phyloP scores from a whole-genome alignment of 2,113 vertebrate species.

The Odocoileus virginianus region DNA sequence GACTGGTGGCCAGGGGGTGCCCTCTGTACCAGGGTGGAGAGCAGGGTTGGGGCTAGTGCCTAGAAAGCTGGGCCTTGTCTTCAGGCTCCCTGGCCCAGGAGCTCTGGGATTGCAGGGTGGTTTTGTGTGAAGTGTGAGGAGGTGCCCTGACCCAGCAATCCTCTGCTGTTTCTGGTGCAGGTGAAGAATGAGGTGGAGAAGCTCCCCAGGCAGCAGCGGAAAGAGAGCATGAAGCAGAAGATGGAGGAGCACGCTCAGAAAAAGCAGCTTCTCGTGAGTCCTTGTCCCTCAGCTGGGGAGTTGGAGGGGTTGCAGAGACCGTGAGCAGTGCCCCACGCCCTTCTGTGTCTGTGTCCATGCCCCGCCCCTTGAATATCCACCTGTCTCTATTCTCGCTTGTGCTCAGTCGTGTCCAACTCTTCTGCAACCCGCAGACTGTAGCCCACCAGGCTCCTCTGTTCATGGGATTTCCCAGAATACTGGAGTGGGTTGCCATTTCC shows the following conservation, averaged over 20 bases:
- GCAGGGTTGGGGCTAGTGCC: rapidly evolving
- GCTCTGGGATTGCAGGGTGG: background rate
- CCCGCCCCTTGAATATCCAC: background rate
- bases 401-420: background rate
- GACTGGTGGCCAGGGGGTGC: background rate
- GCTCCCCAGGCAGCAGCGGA: constrained; percentile 89
- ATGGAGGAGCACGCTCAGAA: constrained; percentile 87
- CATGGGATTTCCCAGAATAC: background rate
- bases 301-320: rapidly evolving
- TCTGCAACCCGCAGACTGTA: background rate
- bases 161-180: constrained; percentile 70
- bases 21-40: background rate
- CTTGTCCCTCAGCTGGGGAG: rapidly evolving
- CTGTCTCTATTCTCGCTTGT: background rate
- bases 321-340: background rate
- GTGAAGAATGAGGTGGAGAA: constrained; percentile 91
- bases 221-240: constrained; percentile 86
- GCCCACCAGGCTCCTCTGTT: background rate
- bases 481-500: background rate
- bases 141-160: rapidly evolving
- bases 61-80: background rate
- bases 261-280: constrained; percentile 85
- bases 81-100: background rate
- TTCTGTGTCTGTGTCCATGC: background rate
- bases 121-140: background rate